These are phyloP conservation scores for Carapus acus DNA, from an alignment of 2,797 vertebrate species.

Conservation along the genomic window DNA sequence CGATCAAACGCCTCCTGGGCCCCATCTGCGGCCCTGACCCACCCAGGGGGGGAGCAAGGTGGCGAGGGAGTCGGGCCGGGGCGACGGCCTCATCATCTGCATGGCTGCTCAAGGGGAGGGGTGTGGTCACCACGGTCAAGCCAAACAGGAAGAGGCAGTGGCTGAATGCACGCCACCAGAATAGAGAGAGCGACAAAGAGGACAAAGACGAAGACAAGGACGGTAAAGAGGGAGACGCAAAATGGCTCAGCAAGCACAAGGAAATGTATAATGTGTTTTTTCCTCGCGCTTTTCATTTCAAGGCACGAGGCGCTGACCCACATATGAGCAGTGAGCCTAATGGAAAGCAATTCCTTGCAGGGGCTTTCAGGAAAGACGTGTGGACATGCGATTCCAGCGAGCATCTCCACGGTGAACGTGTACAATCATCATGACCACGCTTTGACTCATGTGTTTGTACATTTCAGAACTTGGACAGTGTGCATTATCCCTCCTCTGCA, in stretches of 20 bases:
- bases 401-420: no score
- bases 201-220: conserved; percentile 22
- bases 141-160: conserved; percentile 22
- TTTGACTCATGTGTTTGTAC: no score
- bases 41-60: conserved; percentile 36
- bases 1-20: conserved; percentile 12
- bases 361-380: no score
- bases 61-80: conserved; percentile 17
- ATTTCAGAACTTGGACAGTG: no score
- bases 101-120: no score
- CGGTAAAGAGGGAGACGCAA: no score
- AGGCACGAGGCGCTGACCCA: conserved; percentile 20
- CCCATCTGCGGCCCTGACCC: conserved; percentile 49
- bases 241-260: conserved; percentile 16
- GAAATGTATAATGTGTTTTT: conserved; percentile 25
- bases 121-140: no score
- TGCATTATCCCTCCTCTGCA: no score
- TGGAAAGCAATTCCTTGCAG: conserved; percentile 19
- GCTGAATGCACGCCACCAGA: no score
- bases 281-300: conserved; percentile 15
- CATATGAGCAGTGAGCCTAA: conserved; percentile 17
- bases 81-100: conserved; percentile 41
- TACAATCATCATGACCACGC: no score
- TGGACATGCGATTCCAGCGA: no score
- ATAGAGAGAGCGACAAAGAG: conserved; percentile 16